Evolutionary conservation across 1,140 invertebrate genomes (phyloP), one percentile per base, ranked within the genome.

Genomic region (Charaxes varanes): DNA sequence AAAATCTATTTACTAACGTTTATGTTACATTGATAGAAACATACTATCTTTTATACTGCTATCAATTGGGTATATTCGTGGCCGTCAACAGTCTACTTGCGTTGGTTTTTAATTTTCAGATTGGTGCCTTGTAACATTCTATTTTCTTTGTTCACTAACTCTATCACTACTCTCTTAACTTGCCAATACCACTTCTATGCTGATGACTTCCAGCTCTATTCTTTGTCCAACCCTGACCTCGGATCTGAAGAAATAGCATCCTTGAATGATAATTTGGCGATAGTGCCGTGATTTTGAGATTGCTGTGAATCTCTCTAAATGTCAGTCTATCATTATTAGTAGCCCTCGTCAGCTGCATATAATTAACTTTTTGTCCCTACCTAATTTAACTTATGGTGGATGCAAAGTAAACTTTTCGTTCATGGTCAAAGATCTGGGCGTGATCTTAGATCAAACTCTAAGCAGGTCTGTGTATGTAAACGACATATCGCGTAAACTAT

Each of bases 121-220:
- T 7, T 41, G 38, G 38, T 26, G 30, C 17, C 8, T 24, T 7
- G 14, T 33, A 2, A 11, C 4, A 5, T 41, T 4, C 26, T 41
- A 10, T 41, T 41, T 12, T 15, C 37, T 6, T 11, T 41, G 6
- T 41, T 14, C 13, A 31, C 32, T 7, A 40, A 40, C 11, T 40
- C 24, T 12, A 12, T 40, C 1, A 32, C 6, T 6, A n/a, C 16
- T 23, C 7, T 6, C 17, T 32, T 18, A 14, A 19, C 17, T 23
- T 33, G 19, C 19, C 21, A 6, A n/a, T 33, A 16, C 27, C 31
- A 14, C 16, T 32, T 7, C n/a, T n/a, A n/a, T n/a, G n/a, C n/a
- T n/a, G n/a, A n/a, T n/a, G n/a, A n/a, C n/a, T n/a, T n/a, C n/a
- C 37, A 41, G 17, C 28, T 41, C 11, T 41, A 41, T 23, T n/a